These are phyloP conservation scores for Chascanopsetta lugubris DNA, from an alignment of 2,113 vertebrate genomes.

Conservation along the genomic window DNA sequence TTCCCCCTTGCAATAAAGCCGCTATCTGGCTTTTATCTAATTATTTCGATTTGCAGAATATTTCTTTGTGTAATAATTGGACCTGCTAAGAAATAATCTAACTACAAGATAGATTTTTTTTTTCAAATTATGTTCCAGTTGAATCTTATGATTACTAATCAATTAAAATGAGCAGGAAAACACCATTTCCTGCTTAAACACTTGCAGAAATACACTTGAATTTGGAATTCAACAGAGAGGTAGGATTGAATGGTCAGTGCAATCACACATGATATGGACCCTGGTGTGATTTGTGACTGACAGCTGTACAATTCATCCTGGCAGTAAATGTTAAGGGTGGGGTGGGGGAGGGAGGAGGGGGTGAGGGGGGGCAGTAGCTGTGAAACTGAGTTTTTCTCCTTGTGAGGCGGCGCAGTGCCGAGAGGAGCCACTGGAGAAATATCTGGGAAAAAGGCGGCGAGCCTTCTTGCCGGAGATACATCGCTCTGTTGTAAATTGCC, in stretches of 20 bases:
- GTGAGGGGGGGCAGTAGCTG: slow-evolving; percentile 22
- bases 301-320: slow-evolving; percentile 19
- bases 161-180: neutral
- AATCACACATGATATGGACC: slow-evolving; percentile 18
- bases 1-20: no score
- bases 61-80: neutral
- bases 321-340: slow-evolving; percentile 37
- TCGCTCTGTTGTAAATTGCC: slow-evolving; percentile 57
- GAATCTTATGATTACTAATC: neutral
- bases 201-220: no score
- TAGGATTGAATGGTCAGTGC: neutral
- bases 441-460: slow-evolving; percentile 39
- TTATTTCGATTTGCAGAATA: neutral
- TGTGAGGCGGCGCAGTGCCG: slow-evolving; percentile 30
- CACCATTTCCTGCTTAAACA: neutral
- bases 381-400: slow-evolving; percentile 43
- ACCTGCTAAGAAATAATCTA: neutral
- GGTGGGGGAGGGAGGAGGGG: no score
- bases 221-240: slow-evolving; percentile 6
- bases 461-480: slow-evolving; percentile 38
- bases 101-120: neutral
- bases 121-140: neutral
- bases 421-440: slow-evolving; percentile 37
- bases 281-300: slow-evolving; percentile 41
- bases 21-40: neutral